A percentile compares a stretch with the other conserved stretches of the same genome.
Evolutionary conservation across 1,140 invertebrate genomes (phyloP).

Genomic region (Semibalanus balanoides): DNA sequence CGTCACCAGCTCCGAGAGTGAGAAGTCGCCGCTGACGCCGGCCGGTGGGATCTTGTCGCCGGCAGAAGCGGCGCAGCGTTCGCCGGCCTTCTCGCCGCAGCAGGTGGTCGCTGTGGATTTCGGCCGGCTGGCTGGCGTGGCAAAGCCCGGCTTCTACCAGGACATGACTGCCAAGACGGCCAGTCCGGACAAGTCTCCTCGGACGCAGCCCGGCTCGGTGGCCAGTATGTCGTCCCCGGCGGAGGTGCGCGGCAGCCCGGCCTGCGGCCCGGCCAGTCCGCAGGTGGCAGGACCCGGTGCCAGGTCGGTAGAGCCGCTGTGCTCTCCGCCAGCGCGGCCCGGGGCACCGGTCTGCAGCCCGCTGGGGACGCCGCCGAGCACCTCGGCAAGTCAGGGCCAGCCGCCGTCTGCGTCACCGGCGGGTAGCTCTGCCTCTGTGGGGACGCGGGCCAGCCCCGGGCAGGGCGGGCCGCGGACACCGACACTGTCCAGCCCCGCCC

Average conservation of each 20-base stretch:
- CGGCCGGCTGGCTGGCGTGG: slow-evolving; percentile 36
- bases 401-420: neutral
- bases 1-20: neutral
- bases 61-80: neutral
- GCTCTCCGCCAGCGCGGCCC: neutral
- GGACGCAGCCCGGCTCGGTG: neutral
- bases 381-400: neutral
- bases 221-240: neutral
- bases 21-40: slow-evolving; percentile 4
- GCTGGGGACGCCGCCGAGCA: neutral
- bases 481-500: neutral
- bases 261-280: neutral
- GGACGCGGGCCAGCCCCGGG: too few species aligned
- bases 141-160: slow-evolving; percentile 61
- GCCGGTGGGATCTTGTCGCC: neutral
- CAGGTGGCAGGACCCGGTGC: neutral
- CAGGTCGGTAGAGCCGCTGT: neutral
- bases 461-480: too few species aligned
- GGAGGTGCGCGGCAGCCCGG: neutral
- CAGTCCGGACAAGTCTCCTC: slow-evolving; percentile 2
- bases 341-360: neutral
- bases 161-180: slow-evolving; percentile 34
- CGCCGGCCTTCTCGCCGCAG: slow-evolving; percentile 4
- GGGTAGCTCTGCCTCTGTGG: too few species aligned
- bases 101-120: neutral